Base-by-base conservation (phyloP, 1,140 invertebrate species). In the Planococcus citri region DNA sequence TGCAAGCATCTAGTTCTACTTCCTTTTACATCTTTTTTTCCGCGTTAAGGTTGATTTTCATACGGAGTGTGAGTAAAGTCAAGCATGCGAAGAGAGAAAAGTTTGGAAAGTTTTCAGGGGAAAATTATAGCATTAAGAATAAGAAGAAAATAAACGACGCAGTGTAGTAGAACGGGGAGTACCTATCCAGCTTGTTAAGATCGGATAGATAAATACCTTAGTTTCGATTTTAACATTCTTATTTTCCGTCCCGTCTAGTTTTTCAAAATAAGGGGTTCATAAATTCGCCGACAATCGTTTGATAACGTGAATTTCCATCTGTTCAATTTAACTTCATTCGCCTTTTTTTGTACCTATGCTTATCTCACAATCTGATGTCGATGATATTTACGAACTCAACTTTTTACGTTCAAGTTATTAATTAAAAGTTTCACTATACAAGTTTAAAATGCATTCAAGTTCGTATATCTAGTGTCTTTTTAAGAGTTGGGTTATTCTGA, bases 81-180 rank as follows among this genome's bases (percentile, higher is more conserved):
- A 51, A 51, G 41, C 41, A 20, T 51, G 41, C 41, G 41, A 51
- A 51, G 41, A 51, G 41, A 51, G 41, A 51, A 51, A 51, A 51
- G 6, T 51, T 51, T 51, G 41, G 41, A 51, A 51, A 51, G 41
- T 51, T 51, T 51, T 51, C 41, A 51, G 41, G 41, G 41, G 17
- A 51, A 51, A 51, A 51, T 51, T 51, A 51, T 51, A 51, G 41
- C 41, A 51, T 51, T 51, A 51, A 51, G 41, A 51, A 51, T 51
- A 51, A 51, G 41, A 51, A 51, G 41, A 20, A 51, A 51, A 51
- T 51, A 51, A 51, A 51, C 41, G 41, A n/a, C 41, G 41, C 41
- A 51, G 41, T n/a, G 41, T 51, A 6, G 41, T 51, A 17, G 41
- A 51, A 51, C 41, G 17, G 17, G 41, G 41, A 51, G 41, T 51